Conservation (phyloP, 2,888 invertebrate genomes). For the Labia minor region DNA sequence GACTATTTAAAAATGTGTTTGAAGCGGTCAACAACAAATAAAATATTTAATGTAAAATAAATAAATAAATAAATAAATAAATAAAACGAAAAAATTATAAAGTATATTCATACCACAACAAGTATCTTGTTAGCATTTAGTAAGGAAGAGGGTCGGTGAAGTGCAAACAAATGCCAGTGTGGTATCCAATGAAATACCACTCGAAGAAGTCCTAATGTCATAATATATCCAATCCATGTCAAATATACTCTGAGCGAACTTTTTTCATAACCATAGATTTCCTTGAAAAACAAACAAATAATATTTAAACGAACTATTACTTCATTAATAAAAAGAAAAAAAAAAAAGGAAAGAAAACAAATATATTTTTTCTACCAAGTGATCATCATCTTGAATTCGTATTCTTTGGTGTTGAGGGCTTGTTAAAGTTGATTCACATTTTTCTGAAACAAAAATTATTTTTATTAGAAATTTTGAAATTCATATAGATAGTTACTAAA, state of each 20-base stretch:
- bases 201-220: slow-evolving; percentile 44
- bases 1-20: too few species aligned
- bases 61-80: too few species aligned
- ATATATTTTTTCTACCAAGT: not conserved
- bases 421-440: too few species aligned
- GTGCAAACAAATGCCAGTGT: slow-evolving; percentile 42
- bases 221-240: slow-evolving; percentile 40
- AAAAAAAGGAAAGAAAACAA: not conserved
- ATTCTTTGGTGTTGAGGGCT: not conserved
- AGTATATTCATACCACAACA: slow-evolving; percentile 44
- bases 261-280: slow-evolving; percentile 42
- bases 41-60: too few species aligned
- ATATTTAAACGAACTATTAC: too few species aligned
- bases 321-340: not conserved
- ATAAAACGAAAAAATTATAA: too few species aligned
- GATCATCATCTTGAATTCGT: not conserved
- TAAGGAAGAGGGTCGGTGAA: slow-evolving; percentile 41
- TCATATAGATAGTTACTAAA: too few species aligned
- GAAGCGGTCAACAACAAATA: too few species aligned
- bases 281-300: slow-evolving; percentile 37
- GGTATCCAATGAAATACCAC: slow-evolving; percentile 53
- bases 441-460: too few species aligned
- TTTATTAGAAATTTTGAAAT: too few species aligned
- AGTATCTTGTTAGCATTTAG: slow-evolving; percentile 42
- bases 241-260: slow-evolving; percentile 32